Conservation (phyloP, 2,113 vertebrate genomes). For the Ptyas mucosa region DNA sequence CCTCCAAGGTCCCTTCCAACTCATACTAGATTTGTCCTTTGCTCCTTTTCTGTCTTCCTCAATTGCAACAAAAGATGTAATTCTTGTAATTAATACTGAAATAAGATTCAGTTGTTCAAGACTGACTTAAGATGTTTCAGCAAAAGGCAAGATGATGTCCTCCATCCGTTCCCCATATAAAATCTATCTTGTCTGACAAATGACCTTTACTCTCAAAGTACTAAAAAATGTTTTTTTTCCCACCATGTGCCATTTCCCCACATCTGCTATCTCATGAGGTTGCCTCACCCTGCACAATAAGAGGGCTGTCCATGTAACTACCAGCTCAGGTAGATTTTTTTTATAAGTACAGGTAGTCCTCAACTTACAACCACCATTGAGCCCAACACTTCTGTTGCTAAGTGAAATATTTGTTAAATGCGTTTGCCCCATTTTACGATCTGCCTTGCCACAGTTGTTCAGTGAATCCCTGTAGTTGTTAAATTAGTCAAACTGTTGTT, state of each 20-base stretch:
- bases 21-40: background rate
- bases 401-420: too few species aligned
- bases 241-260: background rate
- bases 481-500: too few species aligned
- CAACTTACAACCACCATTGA: too few species aligned
- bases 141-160: background rate
- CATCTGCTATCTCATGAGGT: background rate
- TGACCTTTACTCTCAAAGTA: background rate
- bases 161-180: background rate
- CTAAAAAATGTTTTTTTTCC: background rate
- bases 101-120: background rate
- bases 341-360: background rate
- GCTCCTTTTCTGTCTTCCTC: background rate
- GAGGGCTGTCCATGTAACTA: background rate
- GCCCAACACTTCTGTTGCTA: too few species aligned
- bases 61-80: background rate
- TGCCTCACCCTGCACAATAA: background rate
- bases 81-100: background rate
- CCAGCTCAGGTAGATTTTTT: background rate
- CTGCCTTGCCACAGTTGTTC: too few species aligned
- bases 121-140: background rate
- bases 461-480: too few species aligned
- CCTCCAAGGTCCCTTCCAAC: too few species aligned
- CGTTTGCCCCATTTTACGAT: too few species aligned
- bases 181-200: background rate